Base-by-base conservation (phyloP, 1,140 invertebrate genomes). In the Orussus abietinus region DNA sequence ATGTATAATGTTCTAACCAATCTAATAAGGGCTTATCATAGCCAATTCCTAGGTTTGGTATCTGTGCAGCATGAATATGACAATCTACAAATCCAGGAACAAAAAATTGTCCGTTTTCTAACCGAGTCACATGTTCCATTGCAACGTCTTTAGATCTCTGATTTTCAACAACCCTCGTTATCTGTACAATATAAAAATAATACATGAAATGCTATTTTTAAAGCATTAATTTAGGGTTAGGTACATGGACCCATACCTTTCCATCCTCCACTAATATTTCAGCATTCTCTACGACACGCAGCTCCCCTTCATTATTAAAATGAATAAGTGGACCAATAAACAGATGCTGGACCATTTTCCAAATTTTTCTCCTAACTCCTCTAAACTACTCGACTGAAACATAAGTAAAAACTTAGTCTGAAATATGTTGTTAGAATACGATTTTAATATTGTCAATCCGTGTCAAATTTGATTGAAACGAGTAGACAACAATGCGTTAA, bases 41-140 rank as follows among this genome's bases (percentile, higher is more conserved):
- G 1, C 87, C 91, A 7, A 90, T 57, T 5, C 91, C 91, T 45
- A 82, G 68, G 66, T 92, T 92, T 1, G 87, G 84, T 53, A 86
- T 85, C 69, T 95, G 92, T 2, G 88, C 84, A 0, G 89, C 88
- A 76, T 96, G 92, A 30, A 89, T 85, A 54, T 96, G 92, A 9
- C 85, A 84, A 64, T 96, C 92, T 3, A 93, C 77, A 44, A 96
- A 83, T 3, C 92, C 92, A 3, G 92, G 92, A 51, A 90, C 83
- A 4, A 94, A 55, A 62, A 93, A 85, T 69, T 92, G 80, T 37
- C 73, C 69, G 6, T 67, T 36, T 26, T 60, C 66, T 5, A 88
- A 49, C 32, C 52, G 35, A 15, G 47, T 65, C 10, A 66, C 51
- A 40, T 67, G 57, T n/a, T 69, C 53, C 17, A 53, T 58, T 13